Evolutionary conservation across 2,888 invertebrate species (phyloP), one percentile per base, ranked within the genome.

Genomic region (Empis livida): DNA sequence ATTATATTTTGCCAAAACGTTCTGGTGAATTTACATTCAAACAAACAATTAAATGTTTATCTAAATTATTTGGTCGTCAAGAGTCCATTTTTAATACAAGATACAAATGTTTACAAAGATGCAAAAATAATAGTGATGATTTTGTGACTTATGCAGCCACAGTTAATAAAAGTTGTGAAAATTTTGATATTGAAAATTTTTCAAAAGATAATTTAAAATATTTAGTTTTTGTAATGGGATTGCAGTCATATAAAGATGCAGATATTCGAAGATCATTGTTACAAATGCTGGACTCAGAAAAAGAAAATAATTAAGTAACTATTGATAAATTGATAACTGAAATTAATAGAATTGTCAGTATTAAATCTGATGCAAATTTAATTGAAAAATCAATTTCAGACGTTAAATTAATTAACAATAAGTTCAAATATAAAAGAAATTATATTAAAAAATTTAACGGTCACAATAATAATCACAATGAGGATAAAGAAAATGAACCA

Each of bases 1-100:
- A 53, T 41, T 50, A 51, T 16, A 53, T 55, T 42, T 42, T 56
- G n/a, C n/a, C n/a, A n/a, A n/a, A n/a, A n/a, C n/a, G n/a, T n/a
- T 8, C 50, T 32, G 16, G 43, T 14, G 50, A 53, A 16, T 41
- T 49, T 1, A 10, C n/a, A 1, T 53, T 53, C 10, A 46, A 45
- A 9, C 20, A 20, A 20, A 20, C 20, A 20, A 20, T 20, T 20
- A 5, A 45, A 45, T 20, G 45, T 45, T 41, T 20, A 45, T 39
- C 32, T 27, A 5, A 45, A 23, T 11, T 37, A 37, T 38, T n/a
- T 45, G 15, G 39, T 16, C 39, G 23, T 15, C 44, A 48, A 37
- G 45, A 45, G 16, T 48, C 48, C 10, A 14, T 37, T 11, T 45
- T 48, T 11, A 14, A 20, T 14, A 32, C 42, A 3, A 35, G 45